phyloP scores from a whole-genome alignment of 1,140 invertebrate genomes.

The Sesamia nonagrioides region DNA sequence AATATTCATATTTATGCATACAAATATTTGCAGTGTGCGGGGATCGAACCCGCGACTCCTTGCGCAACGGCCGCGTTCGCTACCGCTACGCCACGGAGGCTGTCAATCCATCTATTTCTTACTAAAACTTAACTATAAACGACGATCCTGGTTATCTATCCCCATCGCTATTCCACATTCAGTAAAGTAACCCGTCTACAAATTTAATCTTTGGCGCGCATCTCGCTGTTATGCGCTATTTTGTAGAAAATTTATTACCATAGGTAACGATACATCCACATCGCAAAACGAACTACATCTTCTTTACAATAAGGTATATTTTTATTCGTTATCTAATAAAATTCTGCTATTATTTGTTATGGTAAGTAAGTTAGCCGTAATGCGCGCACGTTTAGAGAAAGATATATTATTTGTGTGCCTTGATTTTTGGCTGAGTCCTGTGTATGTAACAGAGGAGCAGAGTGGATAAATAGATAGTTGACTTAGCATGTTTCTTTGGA shows the following conservation, averaged over 20 bases:
- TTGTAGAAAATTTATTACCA: conserved; percentile 48
- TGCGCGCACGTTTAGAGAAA: conserved; percentile 42
- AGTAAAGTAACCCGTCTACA: neutral
- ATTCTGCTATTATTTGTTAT: conserved; percentile 48
- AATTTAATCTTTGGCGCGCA: conserved; percentile 35
- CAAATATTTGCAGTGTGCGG: no score
- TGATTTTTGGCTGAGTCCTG: conserved; percentile 34
- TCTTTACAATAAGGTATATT: neutral
- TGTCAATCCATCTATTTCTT: no score
- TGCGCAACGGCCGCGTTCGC: no score
- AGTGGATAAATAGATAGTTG: neutral
- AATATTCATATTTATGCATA: no score
- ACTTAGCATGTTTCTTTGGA: neutral
- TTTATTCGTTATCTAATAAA: neutral
- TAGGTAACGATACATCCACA: conserved; percentile 22
- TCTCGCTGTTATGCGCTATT: conserved; percentile 44
- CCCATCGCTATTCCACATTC: neutral
- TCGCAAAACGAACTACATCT: neutral
- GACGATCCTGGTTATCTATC: no score
- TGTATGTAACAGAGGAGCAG: neutral
- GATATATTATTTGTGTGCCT: conserved; percentile 33
- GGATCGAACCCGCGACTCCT: no score
- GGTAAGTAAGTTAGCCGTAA: conserved; percentile 45
- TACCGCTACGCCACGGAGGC: no score
- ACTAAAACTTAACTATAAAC: no score